A percentile compares a stretch with the other conserved stretches of the same genome.
Evolutionary conservation across 2,113 vertebrate genomes (phyloP).

Genomic region (Riparia riparia): DNA sequence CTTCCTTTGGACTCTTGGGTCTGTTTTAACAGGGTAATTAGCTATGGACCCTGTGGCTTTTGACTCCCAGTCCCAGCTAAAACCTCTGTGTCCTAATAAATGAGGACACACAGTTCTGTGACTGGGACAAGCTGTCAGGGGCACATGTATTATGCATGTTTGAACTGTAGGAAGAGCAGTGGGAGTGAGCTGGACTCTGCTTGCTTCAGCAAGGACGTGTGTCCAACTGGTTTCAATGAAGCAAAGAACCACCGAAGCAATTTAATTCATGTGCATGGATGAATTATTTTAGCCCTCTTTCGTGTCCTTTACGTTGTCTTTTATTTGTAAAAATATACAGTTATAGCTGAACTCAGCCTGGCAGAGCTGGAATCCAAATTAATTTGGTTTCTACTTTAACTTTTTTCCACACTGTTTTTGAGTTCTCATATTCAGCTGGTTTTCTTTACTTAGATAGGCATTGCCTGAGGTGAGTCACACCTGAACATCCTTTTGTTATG

Average conservation of each 20-base stretch:
- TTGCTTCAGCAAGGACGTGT: neutral
- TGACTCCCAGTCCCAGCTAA: slow-evolving; percentile 30
- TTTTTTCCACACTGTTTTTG: neutral
- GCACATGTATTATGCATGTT: neutral
- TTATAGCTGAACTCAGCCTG: neutral
- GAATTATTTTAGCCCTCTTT: neutral
- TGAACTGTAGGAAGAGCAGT: neutral
- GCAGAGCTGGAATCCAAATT: neutral
- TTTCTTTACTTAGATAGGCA: neutral
- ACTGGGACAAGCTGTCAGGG: neutral
- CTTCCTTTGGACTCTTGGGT: slow-evolving; percentile 48
- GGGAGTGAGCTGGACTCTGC: neutral
- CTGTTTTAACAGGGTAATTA: slow-evolving; percentile 54
- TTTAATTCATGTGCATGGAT: neutral
- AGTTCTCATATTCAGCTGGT: neutral
- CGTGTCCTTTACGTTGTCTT: neutral
- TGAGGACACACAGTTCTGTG: neutral
- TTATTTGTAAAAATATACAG: neutral
- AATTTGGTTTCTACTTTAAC: neutral
- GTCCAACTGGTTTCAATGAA: neutral
- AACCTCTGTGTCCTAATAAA: slow-evolving; percentile 22
- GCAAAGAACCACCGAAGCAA: neutral
- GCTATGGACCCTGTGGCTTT: slow-evolving; percentile 4
- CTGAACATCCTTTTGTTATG: neutral
- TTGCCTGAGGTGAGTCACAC: neutral